Evolutionary conservation across 1,140 invertebrate genomes (phyloP), one percentile per base, ranked within the genome.

Genomic region (Bombus polaris): DNA sequence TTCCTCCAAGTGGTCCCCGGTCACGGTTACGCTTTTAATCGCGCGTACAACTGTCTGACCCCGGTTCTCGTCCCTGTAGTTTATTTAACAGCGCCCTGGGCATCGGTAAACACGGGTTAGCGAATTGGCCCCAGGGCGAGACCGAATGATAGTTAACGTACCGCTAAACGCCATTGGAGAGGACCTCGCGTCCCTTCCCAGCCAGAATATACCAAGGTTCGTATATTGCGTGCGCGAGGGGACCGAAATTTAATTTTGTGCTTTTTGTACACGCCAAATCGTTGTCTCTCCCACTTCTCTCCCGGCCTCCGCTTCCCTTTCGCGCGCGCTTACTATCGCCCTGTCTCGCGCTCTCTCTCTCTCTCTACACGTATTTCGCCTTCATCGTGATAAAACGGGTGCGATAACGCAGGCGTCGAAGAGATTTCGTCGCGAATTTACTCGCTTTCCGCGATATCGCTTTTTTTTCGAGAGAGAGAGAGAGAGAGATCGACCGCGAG

Each of bases 41-140:
- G 85, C 80, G 65, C 72, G 81, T 90, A 90, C 86, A 83, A 85
- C 89, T 83, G 89, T 88, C 89, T 86, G 83, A 90, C 86, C 89
- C 88, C 82, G 68, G 79, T 82, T 66, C 83, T 83, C 88, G 85
- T 90, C 81, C 85, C 88, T 87, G 93, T 94, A 95, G 95, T 95
- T 95, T 95, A 95, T 95, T 95, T 94, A 95, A 92, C 93, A 93
- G 92, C 91, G 95, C 95, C 94, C 91, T 93, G 92, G 94, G 94
- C 95, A 95, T 94, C 92, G 94, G 94, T 95, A 95, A 95, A 95
- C 94, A 95, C 94, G 94, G 94, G 93, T 95, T 95, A 95, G 95
- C 93, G 93, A 94, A 95, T 95, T 95, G 94, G 94, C 94, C 93
- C 90, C 94, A 88, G 93, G 94, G 93, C 90, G 91, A 93, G 90